Conservation (phyloP, 1,140 invertebrate species). For the Drosophila biarmipes region DNA sequence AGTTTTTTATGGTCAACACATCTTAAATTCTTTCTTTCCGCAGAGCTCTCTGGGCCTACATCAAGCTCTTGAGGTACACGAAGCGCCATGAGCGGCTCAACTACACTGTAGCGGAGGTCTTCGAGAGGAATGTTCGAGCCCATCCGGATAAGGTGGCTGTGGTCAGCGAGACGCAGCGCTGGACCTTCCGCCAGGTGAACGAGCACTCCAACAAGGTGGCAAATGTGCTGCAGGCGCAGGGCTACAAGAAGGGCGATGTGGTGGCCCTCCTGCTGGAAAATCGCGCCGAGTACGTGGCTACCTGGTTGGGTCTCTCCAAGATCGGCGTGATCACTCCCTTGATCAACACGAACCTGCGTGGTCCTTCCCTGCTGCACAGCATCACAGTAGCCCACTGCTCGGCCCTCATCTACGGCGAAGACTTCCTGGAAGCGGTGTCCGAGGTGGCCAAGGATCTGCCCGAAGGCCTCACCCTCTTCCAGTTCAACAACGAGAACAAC, state of each 20-base stretch:
- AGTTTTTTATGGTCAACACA: too few species aligned
- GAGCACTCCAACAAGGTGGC: conserved; percentile 94
- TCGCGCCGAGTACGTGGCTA: conserved; percentile 93
- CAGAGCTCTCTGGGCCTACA: conserved; percentile 88
- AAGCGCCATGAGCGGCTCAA: conserved; percentile 88
- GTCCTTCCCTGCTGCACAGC: conserved; percentile 93
- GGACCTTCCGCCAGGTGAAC: conserved; percentile 93
- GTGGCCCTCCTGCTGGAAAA: conserved; percentile 96
- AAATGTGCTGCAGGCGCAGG: conserved; percentile 91
- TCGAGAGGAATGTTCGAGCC: conserved; percentile 88
- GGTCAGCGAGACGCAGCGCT: conserved; percentile 88
- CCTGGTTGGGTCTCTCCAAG: conserved; percentile 96
- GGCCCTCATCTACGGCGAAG: conserved; percentile 92
- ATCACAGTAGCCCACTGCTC: conserved; percentile 92
- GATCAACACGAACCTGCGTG: conserved; percentile 95
- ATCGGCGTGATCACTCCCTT: conserved; percentile 95
- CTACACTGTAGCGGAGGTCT: conserved; percentile 89
- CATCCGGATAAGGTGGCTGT: conserved; percentile 92
- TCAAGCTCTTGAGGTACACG: conserved; percentile 87
- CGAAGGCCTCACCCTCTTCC: conserved; percentile 85
- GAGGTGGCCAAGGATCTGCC: conserved; percentile 65
- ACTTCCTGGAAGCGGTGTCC: conserved; percentile 61
- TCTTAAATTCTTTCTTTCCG: background rate
- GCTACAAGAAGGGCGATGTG: conserved; percentile 92
- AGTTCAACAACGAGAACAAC: conserved; percentile 84